phyloP scores from a whole-genome alignment of 2,113 vertebrate species.

The Callorhinus ursinus region DNA sequence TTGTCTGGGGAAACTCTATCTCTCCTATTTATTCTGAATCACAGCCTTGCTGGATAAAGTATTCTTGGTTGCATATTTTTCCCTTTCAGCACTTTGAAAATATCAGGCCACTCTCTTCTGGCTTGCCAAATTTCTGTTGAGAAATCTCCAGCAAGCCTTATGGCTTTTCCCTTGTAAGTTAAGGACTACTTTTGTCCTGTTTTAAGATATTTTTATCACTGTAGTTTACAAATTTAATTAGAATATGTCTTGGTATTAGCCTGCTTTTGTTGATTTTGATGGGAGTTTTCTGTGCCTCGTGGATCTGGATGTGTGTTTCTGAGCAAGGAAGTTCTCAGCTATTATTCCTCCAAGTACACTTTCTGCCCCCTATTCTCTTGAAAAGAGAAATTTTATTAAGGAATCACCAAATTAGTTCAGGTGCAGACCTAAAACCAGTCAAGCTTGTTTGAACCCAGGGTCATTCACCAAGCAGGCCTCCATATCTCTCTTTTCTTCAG shows the following conservation, averaged over 20 bases:
- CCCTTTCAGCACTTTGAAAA: not conserved
- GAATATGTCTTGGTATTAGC: not conserved
- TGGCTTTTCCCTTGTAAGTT: not conserved
- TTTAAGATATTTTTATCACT: not conserved
- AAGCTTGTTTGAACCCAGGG: not conserved
- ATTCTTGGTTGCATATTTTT: not conserved
- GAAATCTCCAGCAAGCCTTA: not conserved
- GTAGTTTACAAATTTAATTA: not conserved
- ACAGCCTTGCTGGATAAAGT: not conserved
- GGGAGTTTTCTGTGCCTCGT: not conserved
- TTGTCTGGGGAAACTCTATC: not conserved
- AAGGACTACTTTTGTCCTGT: not conserved
- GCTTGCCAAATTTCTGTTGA: not conserved
- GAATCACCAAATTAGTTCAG: not conserved
- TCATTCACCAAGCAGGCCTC: not conserved
- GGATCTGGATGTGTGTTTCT: not conserved
- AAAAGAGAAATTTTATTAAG: conserved; percentile 50
- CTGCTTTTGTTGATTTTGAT: not conserved
- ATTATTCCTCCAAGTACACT: not conserved
- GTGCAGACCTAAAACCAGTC: not conserved
- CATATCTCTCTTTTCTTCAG: not conserved
- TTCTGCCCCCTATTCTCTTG: not conserved
- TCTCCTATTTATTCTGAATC: not conserved
- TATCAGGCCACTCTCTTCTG: not conserved
- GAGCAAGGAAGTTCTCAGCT: not conserved